A percentile compares a stretch with the other conserved stretches of the same genome.
These are phyloP conservation scores for Lacanobia wlatinum DNA, from an alignment of 2,888 invertebrate species.

Conservation along the genomic window DNA sequence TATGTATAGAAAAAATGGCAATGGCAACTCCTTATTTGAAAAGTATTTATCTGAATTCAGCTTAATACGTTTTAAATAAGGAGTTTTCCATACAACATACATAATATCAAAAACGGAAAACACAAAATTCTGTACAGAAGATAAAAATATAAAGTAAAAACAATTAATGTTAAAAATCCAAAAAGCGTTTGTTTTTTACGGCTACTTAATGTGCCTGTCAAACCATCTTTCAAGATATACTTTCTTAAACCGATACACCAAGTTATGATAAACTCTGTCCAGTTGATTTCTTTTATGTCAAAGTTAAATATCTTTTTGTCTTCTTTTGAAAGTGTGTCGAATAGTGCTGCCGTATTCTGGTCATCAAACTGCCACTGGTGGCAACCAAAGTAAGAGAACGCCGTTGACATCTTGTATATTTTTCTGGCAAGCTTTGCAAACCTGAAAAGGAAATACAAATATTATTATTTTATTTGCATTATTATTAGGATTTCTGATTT, in stretches of 20 bases:
- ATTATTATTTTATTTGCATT: not conserved
- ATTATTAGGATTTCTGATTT: too few species aligned
- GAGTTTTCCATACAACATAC: too few species aligned
- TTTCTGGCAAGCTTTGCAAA: conserved; percentile 9
- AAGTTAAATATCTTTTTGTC: conserved; percentile 35
- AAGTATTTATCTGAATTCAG: too few species aligned
- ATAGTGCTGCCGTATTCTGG: conserved; percentile 17
- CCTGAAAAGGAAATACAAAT: conserved; percentile 9
- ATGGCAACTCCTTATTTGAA: too few species aligned
- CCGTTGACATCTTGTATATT: conserved; percentile 1
- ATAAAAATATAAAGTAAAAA: not conserved
- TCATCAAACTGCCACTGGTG: conserved; percentile 26
- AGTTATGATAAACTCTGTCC: not conserved
- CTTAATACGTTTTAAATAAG: too few species aligned
- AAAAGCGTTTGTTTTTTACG: not conserved
- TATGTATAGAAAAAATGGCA: too few species aligned
- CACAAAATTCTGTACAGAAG: not conserved
- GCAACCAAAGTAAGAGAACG: not conserved
- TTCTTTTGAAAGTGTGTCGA: conserved; percentile 18
- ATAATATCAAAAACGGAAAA: not conserved
- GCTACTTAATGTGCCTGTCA: conserved; percentile 5
- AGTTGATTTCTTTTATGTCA: conserved; percentile 5
- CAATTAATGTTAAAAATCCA: not conserved
- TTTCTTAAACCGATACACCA: conserved; percentile 1
- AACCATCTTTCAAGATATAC: conserved; percentile 23